phyloP scores from a whole-genome alignment of 2,113 vertebrate species.

The Serilophus lunatus region DNA sequence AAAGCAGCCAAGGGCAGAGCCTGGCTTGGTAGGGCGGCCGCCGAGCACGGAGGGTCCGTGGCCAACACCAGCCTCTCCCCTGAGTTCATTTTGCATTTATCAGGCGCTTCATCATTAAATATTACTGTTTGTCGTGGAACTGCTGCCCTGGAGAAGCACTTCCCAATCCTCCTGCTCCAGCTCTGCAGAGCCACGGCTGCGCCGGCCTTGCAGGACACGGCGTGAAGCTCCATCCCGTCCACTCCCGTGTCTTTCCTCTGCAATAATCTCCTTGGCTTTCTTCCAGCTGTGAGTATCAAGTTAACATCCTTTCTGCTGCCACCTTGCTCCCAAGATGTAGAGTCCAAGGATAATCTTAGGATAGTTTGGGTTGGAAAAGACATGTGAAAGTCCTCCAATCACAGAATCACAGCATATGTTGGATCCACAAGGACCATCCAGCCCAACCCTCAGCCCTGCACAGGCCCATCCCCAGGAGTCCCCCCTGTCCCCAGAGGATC shows the following conservation, averaged over 20 bases:
- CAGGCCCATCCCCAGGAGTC: not conserved
- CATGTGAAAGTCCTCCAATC: not conserved
- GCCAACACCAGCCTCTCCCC: not conserved
- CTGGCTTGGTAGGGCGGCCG: conserved; percentile 22
- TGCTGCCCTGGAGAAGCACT: not conserved
- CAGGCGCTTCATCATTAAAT: not conserved
- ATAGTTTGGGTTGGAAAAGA: not conserved
- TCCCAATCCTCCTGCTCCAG: not conserved
- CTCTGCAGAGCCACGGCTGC: accelerated
- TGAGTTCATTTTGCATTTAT: not conserved
- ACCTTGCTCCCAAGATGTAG: not conserved
- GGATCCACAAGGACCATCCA: not conserved
- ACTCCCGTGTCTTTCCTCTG: not conserved
- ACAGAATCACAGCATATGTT: not conserved
- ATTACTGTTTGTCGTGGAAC: accelerated
- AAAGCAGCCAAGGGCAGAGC: conserved; percentile 58
- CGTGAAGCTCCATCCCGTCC: accelerated
- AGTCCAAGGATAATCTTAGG: not conserved
- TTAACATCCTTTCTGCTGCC: not conserved
- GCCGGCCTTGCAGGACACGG: accelerated
- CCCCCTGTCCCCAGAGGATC: not conserved
- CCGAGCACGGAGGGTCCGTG: not conserved
- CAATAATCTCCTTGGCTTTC: not conserved
- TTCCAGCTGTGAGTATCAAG: not conserved
- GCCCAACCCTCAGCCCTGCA: not conserved